These are phyloP conservation scores for Plagodis dolabraria DNA, from an alignment of 2,888 invertebrate genomes.

Conservation along the genomic window DNA sequence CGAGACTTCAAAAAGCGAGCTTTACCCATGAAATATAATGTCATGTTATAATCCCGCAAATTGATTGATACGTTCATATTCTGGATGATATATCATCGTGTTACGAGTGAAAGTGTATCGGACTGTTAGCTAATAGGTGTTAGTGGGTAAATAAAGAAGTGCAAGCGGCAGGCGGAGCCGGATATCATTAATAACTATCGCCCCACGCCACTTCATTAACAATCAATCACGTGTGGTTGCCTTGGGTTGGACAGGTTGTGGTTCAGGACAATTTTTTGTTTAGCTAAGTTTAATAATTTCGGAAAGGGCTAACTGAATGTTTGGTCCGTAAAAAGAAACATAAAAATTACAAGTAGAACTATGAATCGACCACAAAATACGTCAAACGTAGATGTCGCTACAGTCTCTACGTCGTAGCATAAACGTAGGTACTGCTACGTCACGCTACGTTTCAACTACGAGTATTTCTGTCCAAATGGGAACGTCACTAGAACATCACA, in stretches of 20 bases:
- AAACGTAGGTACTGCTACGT: constrained; percentile 6
- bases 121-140: constrained; percentile 66
- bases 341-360: neutral
- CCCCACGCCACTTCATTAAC: constrained; percentile 78
- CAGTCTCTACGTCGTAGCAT: constrained; percentile 4
- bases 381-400: constrained; percentile 13
- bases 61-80: constrained; percentile 75
- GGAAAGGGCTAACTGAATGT: constrained; percentile 15
- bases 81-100: constrained; percentile 75
- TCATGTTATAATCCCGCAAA: constrained; percentile 70
- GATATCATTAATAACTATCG: constrained; percentile 80
- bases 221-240: constrained; percentile 76
- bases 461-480: neutral
- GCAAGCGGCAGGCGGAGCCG: constrained; percentile 63
- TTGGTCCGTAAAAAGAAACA: neutral
- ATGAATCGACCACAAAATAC: neutral
- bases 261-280: constrained; percentile 41
- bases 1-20: constrained; percentile 21
- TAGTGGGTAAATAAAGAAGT: constrained; percentile 77
- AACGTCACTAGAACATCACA: too few relatives aligned
- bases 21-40: constrained; percentile 38
- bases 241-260: constrained; percentile 57
- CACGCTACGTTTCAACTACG: constrained; percentile 3
- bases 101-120: constrained; percentile 49
- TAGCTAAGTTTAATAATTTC: constrained; percentile 35